Evolutionary conservation across 2,113 vertebrate genomes (phyloP).

Genomic region (Prolemur simus): DNA sequence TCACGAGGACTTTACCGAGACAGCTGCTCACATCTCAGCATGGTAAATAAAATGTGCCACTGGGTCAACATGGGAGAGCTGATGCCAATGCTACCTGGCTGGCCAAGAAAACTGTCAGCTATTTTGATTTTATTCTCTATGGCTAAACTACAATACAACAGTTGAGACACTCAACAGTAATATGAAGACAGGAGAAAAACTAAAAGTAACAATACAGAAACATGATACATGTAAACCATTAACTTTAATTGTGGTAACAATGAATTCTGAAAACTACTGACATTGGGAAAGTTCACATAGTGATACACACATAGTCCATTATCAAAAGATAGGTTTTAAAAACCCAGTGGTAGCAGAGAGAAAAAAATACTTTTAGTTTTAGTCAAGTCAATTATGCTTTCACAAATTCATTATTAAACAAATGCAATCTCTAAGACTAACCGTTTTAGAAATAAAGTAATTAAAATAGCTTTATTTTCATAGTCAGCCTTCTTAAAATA

Average conservation of each 20-base stretch:
- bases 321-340: neutral
- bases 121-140: neutral
- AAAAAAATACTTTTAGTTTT: neutral
- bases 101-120: neutral
- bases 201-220: neutral
- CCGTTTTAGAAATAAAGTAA: neutral
- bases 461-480: slow-evolving; percentile 1
- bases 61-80: neutral
- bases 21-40: neutral
- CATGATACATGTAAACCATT: too few relatives aligned
- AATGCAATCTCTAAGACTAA: neutral
- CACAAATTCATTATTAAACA: neutral
- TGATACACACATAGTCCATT: neutral
- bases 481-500: neutral
- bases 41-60: neutral
- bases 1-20: neutral
- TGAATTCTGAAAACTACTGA: neutral
- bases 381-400: neutral
- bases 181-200: neutral
- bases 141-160: neutral
- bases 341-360: neutral
- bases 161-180: neutral
- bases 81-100: neutral
- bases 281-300: neutral
- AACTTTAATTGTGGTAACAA: neutral